Evolutionary conservation across 2,113 vertebrate species (phyloP).

Genomic region (Plestiodon gilberti): DNA sequence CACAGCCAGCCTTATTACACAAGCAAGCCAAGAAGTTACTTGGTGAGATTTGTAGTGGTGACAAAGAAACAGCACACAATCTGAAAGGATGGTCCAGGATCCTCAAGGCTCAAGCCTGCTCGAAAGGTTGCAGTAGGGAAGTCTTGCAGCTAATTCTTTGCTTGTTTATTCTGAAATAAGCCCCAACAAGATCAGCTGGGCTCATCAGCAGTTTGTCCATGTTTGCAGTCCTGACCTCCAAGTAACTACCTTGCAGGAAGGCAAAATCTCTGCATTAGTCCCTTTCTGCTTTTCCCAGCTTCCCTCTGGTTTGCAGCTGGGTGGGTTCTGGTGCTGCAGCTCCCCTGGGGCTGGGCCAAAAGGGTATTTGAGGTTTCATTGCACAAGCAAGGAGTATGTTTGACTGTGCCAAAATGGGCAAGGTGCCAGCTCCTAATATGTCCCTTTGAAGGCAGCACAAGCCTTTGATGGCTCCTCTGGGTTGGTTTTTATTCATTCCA

Average conservation of each 20-base stretch:
- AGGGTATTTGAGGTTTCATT: background rate
- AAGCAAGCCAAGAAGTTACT: background rate
- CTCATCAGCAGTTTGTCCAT: background rate
- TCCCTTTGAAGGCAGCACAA: slow-evolving; percentile 13
- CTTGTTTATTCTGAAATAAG: background rate
- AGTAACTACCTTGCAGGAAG: background rate
- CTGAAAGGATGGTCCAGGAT: background rate
- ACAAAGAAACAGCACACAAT: background rate
- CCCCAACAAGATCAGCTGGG: too few relatives aligned
- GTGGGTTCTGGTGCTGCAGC: background rate
- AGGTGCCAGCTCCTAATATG: background rate
- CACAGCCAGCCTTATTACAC: background rate
- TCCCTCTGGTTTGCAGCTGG: background rate
- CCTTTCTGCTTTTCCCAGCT: too few relatives aligned
- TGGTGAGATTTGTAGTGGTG: background rate
- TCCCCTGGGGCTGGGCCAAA: slow-evolving; percentile 5
- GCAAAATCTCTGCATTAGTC: too few relatives aligned
- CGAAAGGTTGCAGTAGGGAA: background rate
- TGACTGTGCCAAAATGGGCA: slow-evolving; percentile 3
- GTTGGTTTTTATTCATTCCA: slow-evolving; percentile 17
- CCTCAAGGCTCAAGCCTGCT: background rate
- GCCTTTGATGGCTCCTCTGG: background rate
- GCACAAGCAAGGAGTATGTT: slow-evolving; percentile 24
- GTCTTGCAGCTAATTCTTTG: background rate
- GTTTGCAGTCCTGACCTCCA: background rate